phyloP scores from a whole-genome alignment of 2,113 vertebrate species.

The Aldabrachelys gigantea region DNA sequence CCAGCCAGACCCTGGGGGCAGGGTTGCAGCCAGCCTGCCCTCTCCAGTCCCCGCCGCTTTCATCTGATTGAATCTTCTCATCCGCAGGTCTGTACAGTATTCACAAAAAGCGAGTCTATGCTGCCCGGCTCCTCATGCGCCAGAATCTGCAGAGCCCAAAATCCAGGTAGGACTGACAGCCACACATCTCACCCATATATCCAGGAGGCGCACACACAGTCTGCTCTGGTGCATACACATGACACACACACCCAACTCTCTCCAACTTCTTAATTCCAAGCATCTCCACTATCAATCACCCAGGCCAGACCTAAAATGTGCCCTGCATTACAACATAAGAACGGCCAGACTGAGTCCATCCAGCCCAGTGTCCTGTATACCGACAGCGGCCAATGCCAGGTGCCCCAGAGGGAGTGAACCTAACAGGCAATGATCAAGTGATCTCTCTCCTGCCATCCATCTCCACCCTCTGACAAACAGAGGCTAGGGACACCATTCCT shows the following conservation, averaged over 20 bases:
- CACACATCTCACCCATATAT: neutral
- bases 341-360: no score
- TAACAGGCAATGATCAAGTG: no score
- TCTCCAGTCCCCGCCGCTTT: fast-evolving
- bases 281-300: neutral
- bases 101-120: constrained; percentile 93
- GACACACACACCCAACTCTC: fast-evolving
- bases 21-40: neutral
- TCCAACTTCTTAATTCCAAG: neutral
- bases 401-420: no score
- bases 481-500: no score
- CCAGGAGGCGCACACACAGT: fast-evolving
- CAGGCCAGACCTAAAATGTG: neutral
- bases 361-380: no score
- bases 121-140: constrained; percentile 88
- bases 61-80: neutral
- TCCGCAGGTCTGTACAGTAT: constrained; percentile 87
- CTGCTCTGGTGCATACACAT: fast-evolving
- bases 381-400: no score
- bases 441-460: no score
- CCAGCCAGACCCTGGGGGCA: neutral
- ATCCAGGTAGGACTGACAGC: constrained; percentile 85
- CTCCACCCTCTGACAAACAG: no score
- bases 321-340: neutral
- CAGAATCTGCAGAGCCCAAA: constrained; percentile 94